Evolutionary conservation across 1,140 invertebrate species (phyloP).

Genomic region (Drosophila hydei): DNA sequence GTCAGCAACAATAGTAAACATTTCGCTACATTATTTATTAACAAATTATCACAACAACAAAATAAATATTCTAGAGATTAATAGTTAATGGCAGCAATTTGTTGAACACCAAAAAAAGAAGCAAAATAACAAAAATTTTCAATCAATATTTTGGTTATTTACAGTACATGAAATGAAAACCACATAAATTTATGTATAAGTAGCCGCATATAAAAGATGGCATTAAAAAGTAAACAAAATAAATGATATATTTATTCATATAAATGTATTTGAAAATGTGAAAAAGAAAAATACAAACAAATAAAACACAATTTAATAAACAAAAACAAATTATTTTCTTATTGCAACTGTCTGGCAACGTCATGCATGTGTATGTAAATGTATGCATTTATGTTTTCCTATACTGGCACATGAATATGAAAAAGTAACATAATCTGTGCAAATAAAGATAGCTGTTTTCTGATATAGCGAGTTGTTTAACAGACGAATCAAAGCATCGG

Average conservation of each 20-base stretch:
- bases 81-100: conserved; percentile 50
- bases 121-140: conserved; percentile 10
- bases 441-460: neutral
- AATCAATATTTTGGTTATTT: conserved; percentile 26
- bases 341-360: conserved; percentile 10
- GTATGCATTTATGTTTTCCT: neutral
- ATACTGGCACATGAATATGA: neutral
- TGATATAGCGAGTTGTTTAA: neutral
- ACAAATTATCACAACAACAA: conserved; percentile 10
- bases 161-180: conserved; percentile 56
- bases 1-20: conserved; percentile 32
- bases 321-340: conserved; percentile 31
- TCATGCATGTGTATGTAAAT: neutral
- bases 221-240: conserved; percentile 69
- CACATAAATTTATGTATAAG: conserved; percentile 67
- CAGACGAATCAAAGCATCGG: conserved; percentile 84
- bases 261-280: conserved; percentile 82
- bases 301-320: conserved; percentile 82
- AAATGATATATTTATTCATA: conserved; percentile 82
- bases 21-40: conserved; percentile 39
- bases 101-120: conserved; percentile 34
- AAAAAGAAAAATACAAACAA: conserved; percentile 77
- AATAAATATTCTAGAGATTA: conserved; percentile 21
- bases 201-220: conserved; percentile 72
- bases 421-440: neutral